Evolutionary conservation across 2,113 vertebrate species (phyloP).

Genomic region (Nicator chloris): DNA sequence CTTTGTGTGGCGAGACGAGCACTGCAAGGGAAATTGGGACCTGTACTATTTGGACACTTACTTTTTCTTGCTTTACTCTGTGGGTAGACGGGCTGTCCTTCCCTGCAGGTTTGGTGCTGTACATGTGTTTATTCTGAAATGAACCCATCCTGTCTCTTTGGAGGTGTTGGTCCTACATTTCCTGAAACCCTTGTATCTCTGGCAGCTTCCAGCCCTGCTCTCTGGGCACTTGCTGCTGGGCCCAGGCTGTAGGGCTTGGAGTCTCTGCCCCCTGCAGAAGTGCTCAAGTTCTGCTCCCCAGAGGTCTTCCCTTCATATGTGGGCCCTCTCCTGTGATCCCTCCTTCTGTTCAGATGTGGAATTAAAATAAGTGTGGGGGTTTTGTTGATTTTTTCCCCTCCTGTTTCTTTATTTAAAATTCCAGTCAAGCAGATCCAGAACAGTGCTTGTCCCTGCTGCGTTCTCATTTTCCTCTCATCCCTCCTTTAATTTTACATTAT

Average conservation of each 20-base stretch:
- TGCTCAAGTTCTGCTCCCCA: neutral
- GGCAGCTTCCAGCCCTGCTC: neutral
- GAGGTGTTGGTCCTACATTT: rapidly evolving
- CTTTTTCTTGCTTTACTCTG: neutral
- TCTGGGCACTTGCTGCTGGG: neutral
- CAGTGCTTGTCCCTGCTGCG: neutral
- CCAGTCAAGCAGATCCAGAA: neutral
- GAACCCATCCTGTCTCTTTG: neutral
- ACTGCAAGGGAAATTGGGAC: neutral
- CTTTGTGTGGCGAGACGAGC: neutral
- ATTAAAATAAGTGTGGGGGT: neutral
- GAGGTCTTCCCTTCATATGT: neutral
- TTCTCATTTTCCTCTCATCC: slow-evolving; percentile 23
- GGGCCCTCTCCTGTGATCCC: neutral
- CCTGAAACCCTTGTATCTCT: neutral
- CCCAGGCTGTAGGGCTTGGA: rapidly evolving
- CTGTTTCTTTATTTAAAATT: slow-evolving; percentile 16
- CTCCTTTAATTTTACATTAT: slow-evolving; percentile 8
- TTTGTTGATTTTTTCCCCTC: neutral
- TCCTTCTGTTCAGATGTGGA: neutral
- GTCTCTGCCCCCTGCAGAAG: neutral
- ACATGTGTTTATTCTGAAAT: neutral
- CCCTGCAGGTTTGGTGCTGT: neutral
- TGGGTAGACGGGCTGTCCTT: neutral
- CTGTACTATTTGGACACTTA: neutral